phyloP scores from a whole-genome alignment of 2,888 invertebrate genomes.

The Caenorhabditis sinica region DNA sequence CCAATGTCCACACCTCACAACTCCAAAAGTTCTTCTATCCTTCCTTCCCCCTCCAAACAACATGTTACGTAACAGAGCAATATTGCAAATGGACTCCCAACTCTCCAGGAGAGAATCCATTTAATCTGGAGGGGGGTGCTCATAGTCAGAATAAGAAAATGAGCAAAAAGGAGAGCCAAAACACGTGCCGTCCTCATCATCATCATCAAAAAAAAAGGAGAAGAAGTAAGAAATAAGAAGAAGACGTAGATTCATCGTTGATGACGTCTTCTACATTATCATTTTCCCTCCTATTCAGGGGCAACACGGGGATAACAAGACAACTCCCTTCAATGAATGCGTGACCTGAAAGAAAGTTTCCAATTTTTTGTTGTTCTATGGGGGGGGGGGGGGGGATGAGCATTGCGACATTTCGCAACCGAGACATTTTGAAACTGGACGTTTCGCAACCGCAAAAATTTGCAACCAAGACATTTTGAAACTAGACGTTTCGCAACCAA shows the following conservation, averaged over 20 bases:
- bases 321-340: neutral
- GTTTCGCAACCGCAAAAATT: too few species aligned
- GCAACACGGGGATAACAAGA: neutral
- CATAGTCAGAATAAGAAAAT: neutral
- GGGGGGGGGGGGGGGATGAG: too few species aligned
- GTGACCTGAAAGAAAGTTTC: neutral
- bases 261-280: neutral
- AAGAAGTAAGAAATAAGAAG: neutral
- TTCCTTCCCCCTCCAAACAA: neutral
- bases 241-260: constrained; percentile 5
- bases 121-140: neutral
- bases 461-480: too few species aligned
- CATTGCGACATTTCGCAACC: too few species aligned
- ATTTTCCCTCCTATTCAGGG: neutral
- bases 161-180: neutral
- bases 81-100: constrained; percentile 10
- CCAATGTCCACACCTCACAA: too few species aligned
- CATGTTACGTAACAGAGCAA: constrained; percentile 11
- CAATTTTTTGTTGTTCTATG: too few species aligned
- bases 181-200: neutral
- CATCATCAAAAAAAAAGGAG: neutral
- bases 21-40: neutral
- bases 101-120: neutral
- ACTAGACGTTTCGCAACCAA: too few species aligned
- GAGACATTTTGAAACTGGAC: too few species aligned